Evolutionary conservation across 2,113 vertebrate species (phyloP).

Genomic region (Pygoscelis adeliae): DNA sequence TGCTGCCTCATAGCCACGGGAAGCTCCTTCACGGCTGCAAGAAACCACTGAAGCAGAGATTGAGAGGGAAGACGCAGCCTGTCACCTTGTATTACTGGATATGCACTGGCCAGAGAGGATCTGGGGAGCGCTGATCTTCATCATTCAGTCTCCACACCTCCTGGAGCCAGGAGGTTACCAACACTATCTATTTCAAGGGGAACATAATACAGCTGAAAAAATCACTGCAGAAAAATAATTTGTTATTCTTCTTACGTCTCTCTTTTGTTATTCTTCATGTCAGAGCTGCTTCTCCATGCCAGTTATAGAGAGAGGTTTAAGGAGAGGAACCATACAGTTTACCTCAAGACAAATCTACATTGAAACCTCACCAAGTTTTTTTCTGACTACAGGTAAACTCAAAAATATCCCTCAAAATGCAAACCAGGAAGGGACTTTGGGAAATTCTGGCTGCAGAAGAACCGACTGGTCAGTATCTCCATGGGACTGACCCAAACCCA

Average conservation of each 20-base stretch:
- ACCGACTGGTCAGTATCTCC: neutral
- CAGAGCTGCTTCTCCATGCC: neutral
- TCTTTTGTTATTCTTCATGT: neutral
- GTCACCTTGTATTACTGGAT: neutral
- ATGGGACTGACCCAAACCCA: rapidly evolving
- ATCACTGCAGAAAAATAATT: neutral
- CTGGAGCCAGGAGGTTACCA: neutral
- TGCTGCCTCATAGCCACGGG: neutral
- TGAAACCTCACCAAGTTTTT: neutral
- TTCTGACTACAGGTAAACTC: neutral
- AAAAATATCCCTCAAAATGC: neutral
- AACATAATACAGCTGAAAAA: neutral
- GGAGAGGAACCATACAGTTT: neutral
- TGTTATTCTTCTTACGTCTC: neutral
- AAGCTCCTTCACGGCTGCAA: neutral
- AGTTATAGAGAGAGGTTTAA: neutral
- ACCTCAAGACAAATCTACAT: neutral
- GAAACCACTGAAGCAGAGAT: neutral
- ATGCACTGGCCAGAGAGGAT: neutral
- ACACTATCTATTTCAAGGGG: neutral
- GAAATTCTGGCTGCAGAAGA: neutral
- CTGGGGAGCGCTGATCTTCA: neutral
- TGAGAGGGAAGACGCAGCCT: neutral
- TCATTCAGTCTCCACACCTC: neutral
- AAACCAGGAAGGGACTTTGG: neutral